A percentile compares a stretch with the other conserved stretches of the same genome.
Conservation (phyloP, 2,888 invertebrate genomes). For the Hyalella azteca region DNA sequence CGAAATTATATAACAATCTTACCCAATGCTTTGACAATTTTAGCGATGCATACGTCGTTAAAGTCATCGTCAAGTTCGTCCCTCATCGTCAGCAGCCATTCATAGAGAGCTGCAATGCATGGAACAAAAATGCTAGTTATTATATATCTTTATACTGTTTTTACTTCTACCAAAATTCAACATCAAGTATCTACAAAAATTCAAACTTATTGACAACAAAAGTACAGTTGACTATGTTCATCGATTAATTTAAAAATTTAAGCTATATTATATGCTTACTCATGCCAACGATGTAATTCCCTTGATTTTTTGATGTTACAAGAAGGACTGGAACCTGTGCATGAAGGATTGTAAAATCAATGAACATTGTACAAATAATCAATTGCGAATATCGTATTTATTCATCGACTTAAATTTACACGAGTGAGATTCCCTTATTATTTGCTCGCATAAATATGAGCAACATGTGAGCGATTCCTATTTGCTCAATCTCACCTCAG, state of each 20-base stretch:
- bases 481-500: too few relatives aligned
- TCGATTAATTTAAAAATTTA: background rate
- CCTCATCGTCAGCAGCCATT: background rate
- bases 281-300: slow-evolving; percentile 54
- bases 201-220: background rate
- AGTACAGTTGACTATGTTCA: background rate
- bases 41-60: background rate
- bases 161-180: background rate
- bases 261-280: slow-evolving; percentile 41
- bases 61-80: background rate
- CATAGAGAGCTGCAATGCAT: background rate
- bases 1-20: too few relatives aligned
- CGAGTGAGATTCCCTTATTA: too few relatives aligned
- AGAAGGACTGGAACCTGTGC: slow-evolving; percentile 47
- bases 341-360: too few relatives aligned
- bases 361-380: too few relatives aligned
- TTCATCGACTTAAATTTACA: too few relatives aligned
- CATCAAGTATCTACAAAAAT: background rate
- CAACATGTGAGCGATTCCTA: too few relatives aligned
- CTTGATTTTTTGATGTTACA: slow-evolving; percentile 46
- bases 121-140: too few relatives aligned
- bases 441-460: too few relatives aligned
- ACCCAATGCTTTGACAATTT: background rate
- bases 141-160: too few relatives aligned
- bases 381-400: too few relatives aligned